phyloP scores from a whole-genome alignment of 1,140 invertebrate genomes.

The Teleogryllus occipitalis region DNA sequence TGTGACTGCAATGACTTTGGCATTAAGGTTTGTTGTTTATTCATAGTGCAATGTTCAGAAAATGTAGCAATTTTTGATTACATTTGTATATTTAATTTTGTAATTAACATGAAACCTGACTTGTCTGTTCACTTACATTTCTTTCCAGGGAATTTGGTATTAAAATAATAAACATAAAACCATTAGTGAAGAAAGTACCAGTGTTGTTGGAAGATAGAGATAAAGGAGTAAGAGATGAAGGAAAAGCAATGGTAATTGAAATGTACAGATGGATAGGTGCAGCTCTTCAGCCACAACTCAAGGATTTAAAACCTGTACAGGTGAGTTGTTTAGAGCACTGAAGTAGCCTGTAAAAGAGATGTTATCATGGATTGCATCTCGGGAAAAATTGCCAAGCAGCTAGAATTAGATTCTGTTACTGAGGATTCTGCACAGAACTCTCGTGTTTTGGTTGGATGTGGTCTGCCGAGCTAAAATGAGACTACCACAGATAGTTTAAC shows the following conservation, averaged over 20 bases:
- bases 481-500: too few species aligned
- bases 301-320: conserved; percentile 76
- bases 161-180: conserved; percentile 84
- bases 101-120: not conserved
- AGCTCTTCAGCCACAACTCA: conserved; percentile 78
- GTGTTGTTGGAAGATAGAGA: conserved; percentile 83
- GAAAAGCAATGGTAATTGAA: conserved; percentile 80
- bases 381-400: not conserved
- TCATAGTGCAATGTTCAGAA: not conserved
- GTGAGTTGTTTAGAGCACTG: conserved; percentile 29
- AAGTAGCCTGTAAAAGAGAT: not conserved
- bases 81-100: not conserved
- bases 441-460: too few species aligned
- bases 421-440: too few species aligned
- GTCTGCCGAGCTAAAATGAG: too few species aligned
- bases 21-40: conserved; percentile 48
- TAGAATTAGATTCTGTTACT: too few species aligned
- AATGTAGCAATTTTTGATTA: too few species aligned
- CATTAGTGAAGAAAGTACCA: conserved; percentile 79
- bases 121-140: not conserved
- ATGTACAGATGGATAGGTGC: conserved; percentile 88
- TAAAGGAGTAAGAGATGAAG: conserved; percentile 85
- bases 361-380: not conserved
- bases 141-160: conserved; percentile 70
- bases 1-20: conserved; percentile 62